Evolutionary conservation across 2,888 invertebrate genomes (phyloP).

Genomic region (Melanargia galathea): DNA sequence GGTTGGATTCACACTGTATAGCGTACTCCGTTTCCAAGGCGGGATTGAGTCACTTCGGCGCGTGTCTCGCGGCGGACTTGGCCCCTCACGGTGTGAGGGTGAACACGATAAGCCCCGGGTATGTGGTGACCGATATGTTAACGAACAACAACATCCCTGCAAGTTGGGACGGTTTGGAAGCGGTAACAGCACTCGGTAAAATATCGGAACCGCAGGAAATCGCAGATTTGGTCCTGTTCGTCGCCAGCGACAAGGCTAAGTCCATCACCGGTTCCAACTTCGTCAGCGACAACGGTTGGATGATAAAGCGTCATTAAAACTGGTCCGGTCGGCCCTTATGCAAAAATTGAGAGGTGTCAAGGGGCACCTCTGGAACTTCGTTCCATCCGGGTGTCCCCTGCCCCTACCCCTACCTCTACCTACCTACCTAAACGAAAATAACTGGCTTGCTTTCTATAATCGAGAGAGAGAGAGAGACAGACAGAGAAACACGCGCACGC

Average conservation of each 20-base stretch:
- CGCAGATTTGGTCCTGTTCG: neutral
- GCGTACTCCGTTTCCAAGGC: constrained; percentile 15
- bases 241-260: constrained; percentile 5
- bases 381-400: too few relatives aligned
- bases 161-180: neutral
- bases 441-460: too few relatives aligned
- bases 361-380: too few relatives aligned
- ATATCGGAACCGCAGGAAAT: constrained; percentile 8
- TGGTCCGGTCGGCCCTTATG: too few relatives aligned
- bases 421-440: too few relatives aligned
- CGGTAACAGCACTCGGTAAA: neutral
- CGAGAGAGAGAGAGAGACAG: too few relatives aligned
- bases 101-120: constrained; percentile 11
- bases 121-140: neutral
- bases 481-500: too few relatives aligned
- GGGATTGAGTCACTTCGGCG: constrained; percentile 15
- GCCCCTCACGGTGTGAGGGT: constrained; percentile 13
- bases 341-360: too few relatives aligned
- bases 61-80: constrained; percentile 5
- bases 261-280: constrained; percentile 18
- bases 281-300: constrained; percentile 7
- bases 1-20: neutral
- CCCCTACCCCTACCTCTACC: too few relatives aligned
- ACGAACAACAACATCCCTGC: neutral
- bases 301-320: constrained; percentile 9